Evolutionary conservation across 2,113 vertebrate species (phyloP), one percentile per base, ranked within the genome.

Genomic region (Seriola quinqueradiata): DNA sequence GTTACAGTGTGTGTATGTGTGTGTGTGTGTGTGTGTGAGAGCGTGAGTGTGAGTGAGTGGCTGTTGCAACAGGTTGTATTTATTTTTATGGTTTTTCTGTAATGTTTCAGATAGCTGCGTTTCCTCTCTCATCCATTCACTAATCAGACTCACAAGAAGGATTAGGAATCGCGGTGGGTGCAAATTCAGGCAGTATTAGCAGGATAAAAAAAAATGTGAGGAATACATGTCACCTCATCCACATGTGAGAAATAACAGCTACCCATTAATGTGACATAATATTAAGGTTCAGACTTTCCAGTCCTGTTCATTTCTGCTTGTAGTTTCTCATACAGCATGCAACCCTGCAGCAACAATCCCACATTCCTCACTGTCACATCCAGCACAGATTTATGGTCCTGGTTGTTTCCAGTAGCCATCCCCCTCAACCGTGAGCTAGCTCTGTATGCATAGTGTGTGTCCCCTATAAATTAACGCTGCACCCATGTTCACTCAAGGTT

Each of bases 1-100:
- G 89, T 92, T 90, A 91, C 87, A 77, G 69, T 17, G 59, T 42
- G 57, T 13, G 28, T 32, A 5, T 52, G 28, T 50, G 60, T 38
- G 58, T 32, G 72, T 28, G 25, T 28, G 25, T 28, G 25, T 28
- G 25, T 28, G 25, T 28, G 28, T 28, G 60, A n/a, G 59, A 8
- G 72, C n/a, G 55, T 14, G 58, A 48, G 61, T 23, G 75, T 54
- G 70, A 5, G 83, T 63, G 73, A 57, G 73, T 34, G 32, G 63
- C 77, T 75, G 79, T 79, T 66, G 60, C 9, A 8, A 40, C 67
- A 32, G 54, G 82, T 42, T 82, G 46, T 74, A 79, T 82, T 82
- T 77, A 79, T 89, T 78, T 80, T 68, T 16, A 61, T 74, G 54
- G 25, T 82, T 80, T 79, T 66, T 13, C 25, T 79, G 55, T 66